These are phyloP conservation scores for Semotilus atromaculatus DNA, from an alignment of 2,797 vertebrate species.

Conservation along the genomic window DNA sequence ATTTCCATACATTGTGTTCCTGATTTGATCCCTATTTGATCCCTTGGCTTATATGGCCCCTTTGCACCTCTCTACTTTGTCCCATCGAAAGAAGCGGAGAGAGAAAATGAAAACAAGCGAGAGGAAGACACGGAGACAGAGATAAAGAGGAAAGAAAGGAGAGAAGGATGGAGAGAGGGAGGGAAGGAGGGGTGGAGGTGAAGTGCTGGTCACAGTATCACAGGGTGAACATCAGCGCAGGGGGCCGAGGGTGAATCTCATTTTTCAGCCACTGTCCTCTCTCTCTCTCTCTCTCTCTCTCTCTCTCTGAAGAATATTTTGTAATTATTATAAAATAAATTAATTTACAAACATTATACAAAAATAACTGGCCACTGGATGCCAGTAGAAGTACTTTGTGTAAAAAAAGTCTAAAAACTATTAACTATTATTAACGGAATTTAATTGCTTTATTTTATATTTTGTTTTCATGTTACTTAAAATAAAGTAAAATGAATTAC, in stretches of 20 bases:
- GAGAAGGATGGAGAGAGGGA: constrained; percentile 28
- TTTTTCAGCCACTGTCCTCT: constrained; percentile 51
- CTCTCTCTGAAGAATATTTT: too few relatives aligned
- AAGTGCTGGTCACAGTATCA: constrained; percentile 60
- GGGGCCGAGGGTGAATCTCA: constrained; percentile 46
- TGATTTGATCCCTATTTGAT: not conserved
- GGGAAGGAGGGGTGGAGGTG: constrained; percentile 51
- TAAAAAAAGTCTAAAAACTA: not conserved
- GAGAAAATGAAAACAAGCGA: constrained; percentile 24
- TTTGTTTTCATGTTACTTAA: not conserved
- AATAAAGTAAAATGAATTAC: not conserved
- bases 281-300: not conserved
- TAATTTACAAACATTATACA: not conserved
- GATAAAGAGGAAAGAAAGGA: constrained; percentile 35
- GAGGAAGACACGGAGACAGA: constrained; percentile 23
- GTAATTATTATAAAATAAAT: too few relatives aligned
- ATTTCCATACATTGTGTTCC: constrained; percentile 14
- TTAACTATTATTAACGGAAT: too few relatives aligned
- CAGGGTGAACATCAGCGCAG: constrained; percentile 52
- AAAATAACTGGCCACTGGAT: not conserved
- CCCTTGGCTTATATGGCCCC: constrained; percentile 11
- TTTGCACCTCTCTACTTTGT: not conserved
- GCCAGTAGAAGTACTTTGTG: not conserved
- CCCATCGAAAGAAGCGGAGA: constrained; percentile 10
- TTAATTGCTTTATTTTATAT: not conserved